Evolutionary conservation across 1,140 invertebrate species (phyloP).

Genomic region (Gonioctena quinquepunctata): DNA sequence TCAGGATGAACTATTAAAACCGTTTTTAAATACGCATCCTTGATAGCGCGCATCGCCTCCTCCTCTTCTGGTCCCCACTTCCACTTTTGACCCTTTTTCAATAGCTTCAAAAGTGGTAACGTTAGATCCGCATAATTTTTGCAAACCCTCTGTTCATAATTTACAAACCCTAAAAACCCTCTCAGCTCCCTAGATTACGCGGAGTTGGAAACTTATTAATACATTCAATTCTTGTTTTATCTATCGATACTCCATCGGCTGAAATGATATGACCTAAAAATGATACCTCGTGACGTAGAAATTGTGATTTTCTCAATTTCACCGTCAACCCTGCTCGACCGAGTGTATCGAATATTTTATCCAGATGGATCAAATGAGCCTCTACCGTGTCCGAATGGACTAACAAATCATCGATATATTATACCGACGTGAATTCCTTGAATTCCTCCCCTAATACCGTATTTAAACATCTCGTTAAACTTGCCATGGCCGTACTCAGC

Average conservation of each 20-base stretch:
- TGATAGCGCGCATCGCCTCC: background rate
- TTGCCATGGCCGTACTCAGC: background rate
- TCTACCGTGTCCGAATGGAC: background rate
- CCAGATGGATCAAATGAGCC: background rate
- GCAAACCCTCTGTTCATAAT: background rate
- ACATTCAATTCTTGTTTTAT: background rate
- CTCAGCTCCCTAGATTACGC: background rate
- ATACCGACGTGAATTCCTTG: background rate
- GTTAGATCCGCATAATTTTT: background rate
- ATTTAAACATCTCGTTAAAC: background rate
- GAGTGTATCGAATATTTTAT: background rate
- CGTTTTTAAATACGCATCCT: background rate
- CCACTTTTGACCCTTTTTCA: background rate
- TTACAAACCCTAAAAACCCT: background rate
- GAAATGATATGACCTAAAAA: conserved; percentile 1
- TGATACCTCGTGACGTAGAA: background rate
- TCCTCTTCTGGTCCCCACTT: background rate
- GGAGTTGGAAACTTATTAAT: background rate
- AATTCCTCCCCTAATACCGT: background rate
- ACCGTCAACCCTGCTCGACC: background rate
- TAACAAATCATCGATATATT: conserved; percentile 22
- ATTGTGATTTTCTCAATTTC: background rate
- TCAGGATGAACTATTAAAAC: background rate
- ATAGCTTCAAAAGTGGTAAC: background rate
- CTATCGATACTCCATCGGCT: background rate